Evolutionary conservation across 2,113 vertebrate genomes (phyloP).

Genomic region (Pleuronectes platessa): DNA sequence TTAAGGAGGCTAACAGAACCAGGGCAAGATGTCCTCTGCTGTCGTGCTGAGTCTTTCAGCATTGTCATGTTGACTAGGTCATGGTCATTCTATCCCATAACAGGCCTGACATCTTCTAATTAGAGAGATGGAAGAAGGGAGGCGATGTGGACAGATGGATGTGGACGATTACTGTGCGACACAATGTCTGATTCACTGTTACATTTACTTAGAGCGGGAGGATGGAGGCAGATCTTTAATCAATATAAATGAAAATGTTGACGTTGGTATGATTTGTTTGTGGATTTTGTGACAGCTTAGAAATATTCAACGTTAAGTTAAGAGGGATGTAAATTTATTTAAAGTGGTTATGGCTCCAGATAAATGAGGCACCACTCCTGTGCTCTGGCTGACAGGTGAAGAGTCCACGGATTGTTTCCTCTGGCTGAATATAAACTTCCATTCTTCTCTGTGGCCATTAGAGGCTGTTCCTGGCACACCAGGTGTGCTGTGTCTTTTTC

Average conservation of each 20-base stretch:
- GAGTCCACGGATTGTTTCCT: constrained; percentile 31
- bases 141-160: neutral
- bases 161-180: neutral
- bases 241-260: too few species aligned
- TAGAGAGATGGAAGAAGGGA: constrained; percentile 21
- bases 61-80: constrained; percentile 43
- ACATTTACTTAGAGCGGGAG: neutral
- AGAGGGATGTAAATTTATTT: neutral
- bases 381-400: constrained; percentile 4
- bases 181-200: constrained; percentile 25
- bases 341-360: constrained; percentile 5
- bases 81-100: constrained; percentile 42
- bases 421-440: neutral
- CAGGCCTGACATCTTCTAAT: constrained; percentile 49
- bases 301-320: neutral
- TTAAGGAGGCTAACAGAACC: constrained; percentile 33
- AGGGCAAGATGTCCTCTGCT: constrained; percentile 48
- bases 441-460: constrained; percentile 37
- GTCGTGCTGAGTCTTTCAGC: constrained; percentile 22
- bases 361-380: constrained; percentile 21
- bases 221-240: neutral
- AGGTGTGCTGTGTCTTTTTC: constrained; percentile 40
- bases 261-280: neutral
- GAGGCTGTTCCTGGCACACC: constrained; percentile 38
- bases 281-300: neutral